These are phyloP conservation scores for Nematolebias whitei DNA, from an alignment of 2,113 vertebrate genomes.

Conservation along the genomic window DNA sequence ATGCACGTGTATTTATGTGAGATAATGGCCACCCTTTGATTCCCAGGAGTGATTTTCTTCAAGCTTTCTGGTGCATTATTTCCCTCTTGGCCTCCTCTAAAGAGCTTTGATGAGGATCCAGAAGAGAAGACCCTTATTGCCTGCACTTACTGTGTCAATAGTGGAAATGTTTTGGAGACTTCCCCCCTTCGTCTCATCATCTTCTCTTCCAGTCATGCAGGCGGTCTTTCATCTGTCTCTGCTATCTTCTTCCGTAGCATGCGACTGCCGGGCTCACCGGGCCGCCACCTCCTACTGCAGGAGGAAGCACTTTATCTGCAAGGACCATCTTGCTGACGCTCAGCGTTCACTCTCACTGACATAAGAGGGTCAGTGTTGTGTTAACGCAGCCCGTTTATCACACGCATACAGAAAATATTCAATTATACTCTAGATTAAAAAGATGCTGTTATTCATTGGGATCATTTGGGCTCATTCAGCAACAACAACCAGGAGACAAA, in stretches of 20 bases:
- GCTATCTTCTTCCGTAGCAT: constrained; percentile 77
- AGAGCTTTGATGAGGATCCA: constrained; percentile 76
- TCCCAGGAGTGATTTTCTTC: constrained; percentile 63
- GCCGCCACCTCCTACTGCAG: constrained; percentile 32
- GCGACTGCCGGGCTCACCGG: constrained; percentile 59
- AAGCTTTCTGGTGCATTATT: constrained; percentile 59
- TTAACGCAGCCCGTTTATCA: constrained; percentile 25
- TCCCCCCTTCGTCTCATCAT: constrained; percentile 69
- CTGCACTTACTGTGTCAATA: constrained; percentile 73
- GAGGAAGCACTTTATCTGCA: constrained; percentile 55
- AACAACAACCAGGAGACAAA: too few relatives aligned
- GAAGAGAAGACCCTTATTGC: constrained; percentile 77
- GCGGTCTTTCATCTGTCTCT: constrained; percentile 80
- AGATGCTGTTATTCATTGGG: neutral
- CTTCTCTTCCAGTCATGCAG: constrained; percentile 72
- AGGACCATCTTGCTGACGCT: constrained; percentile 37
- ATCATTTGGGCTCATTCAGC: neutral
- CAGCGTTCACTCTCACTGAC: constrained; percentile 56
- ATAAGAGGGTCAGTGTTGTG: constrained; percentile 28
- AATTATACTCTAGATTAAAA: constrained; percentile 5
- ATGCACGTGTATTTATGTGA: constrained; percentile 45
- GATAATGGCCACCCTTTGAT: constrained; percentile 78
- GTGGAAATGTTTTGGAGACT: constrained; percentile 79
- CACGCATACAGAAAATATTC: constrained; percentile 10
- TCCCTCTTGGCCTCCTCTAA: constrained; percentile 58